Percentiles rank a stretch among this genome's conserved stretches.
Evolutionary conservation across 2,888 invertebrate species (phyloP).

Genomic region (Argyresthia albistria): DNA sequence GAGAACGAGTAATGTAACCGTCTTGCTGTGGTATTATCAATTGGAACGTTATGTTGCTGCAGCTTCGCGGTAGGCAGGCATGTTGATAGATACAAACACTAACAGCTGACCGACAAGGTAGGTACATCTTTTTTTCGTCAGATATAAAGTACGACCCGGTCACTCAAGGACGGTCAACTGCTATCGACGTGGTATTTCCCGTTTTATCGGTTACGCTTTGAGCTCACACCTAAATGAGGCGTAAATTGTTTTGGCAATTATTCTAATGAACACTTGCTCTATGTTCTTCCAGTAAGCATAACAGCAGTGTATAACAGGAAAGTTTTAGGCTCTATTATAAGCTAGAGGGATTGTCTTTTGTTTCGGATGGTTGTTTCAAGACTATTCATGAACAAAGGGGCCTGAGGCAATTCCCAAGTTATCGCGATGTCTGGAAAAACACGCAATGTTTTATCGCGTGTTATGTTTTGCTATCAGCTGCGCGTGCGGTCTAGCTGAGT

Average conservation of each 20-base stretch:
- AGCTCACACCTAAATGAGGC: neutral
- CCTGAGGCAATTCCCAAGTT: slow-evolving; percentile 43
- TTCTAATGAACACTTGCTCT: neutral
- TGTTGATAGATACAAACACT: slow-evolving; percentile 65
- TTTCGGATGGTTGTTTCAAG: neutral
- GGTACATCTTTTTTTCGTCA: slow-evolving; percentile 42
- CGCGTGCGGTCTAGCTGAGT: slow-evolving; percentile 18
- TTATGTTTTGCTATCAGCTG: slow-evolving; percentile 50
- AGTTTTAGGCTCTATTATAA: neutral
- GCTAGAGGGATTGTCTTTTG: neutral
- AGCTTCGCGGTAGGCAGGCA: slow-evolving; percentile 25
- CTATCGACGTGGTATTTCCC: slow-evolving; percentile 44
- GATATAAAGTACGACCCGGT: slow-evolving; percentile 66
- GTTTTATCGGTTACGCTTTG: neutral
- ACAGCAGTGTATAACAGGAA: too few relatives aligned
- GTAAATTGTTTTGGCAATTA: slow-evolving; percentile 2
- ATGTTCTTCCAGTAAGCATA: too few relatives aligned
- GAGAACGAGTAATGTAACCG: slow-evolving; percentile 24
- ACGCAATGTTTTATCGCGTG: slow-evolving; percentile 53
- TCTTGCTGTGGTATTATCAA: neutral
- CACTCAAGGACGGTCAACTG: slow-evolving; percentile 60
- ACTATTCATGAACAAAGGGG: slow-evolving; percentile 20
- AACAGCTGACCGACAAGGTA: slow-evolving; percentile 65
- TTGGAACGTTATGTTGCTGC: neutral
- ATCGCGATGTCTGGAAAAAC: slow-evolving; percentile 52